Evolutionary conservation across 2,113 vertebrate genomes (phyloP).

Genomic region (Cairina moschata): DNA sequence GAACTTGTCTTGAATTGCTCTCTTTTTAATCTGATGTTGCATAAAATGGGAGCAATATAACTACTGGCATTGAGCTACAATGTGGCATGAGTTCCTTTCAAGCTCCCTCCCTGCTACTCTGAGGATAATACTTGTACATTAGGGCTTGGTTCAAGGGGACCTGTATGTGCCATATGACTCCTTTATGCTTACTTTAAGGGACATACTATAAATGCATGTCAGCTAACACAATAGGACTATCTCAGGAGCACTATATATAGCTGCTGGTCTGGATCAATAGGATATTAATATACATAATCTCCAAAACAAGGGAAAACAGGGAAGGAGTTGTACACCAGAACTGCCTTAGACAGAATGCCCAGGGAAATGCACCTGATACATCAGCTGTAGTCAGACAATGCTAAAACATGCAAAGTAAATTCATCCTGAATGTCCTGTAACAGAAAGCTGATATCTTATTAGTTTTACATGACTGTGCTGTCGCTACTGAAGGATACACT

Average conservation of each 20-base stretch:
- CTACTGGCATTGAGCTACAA: neutral
- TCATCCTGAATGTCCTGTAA: neutral
- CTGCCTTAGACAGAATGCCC: neutral
- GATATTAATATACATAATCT: neutral
- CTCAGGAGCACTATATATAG: neutral
- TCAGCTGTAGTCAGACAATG: neutral
- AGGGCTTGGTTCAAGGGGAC: neutral
- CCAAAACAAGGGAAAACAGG: neutral
- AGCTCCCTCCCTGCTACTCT: fast-evolving
- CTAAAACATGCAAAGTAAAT: neutral
- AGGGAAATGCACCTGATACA: neutral
- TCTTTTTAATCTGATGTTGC: neutral
- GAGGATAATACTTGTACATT: neutral
- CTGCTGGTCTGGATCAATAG: neutral
- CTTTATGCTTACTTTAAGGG: neutral
- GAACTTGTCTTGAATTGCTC: neutral
- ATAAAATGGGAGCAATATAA: neutral
- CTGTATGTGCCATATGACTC: neutral
- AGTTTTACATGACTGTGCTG: neutral
- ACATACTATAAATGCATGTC: neutral
- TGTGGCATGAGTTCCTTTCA: neutral
- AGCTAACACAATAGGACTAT: neutral
- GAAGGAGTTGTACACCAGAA: neutral
- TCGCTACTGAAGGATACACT: neutral
- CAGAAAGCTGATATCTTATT: neutral